Evolutionary conservation across 2,888 invertebrate genomes (phyloP).

Genomic region (Barypeithes pellucidus): DNA sequence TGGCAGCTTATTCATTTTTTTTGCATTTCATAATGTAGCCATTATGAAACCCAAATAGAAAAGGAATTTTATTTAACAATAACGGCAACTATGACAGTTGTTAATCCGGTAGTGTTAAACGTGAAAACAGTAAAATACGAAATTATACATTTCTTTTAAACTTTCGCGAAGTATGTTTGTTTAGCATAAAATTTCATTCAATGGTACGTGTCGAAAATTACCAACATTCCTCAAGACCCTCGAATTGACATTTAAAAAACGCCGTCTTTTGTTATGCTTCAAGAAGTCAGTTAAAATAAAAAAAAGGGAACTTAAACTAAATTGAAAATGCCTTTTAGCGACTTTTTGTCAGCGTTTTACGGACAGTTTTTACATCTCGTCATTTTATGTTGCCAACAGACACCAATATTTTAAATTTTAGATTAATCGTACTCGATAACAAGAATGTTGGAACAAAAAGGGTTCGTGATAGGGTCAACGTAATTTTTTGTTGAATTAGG

Average conservation of each 20-base stretch:
- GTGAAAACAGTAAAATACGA: not conserved
- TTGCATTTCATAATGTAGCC: no score
- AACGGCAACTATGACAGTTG: no score
- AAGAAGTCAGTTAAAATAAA: slow-evolving; percentile 17
- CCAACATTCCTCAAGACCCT: not conserved
- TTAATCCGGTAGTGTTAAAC: no score
- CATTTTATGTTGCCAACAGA: not conserved
- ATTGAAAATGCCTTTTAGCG: slow-evolving; percentile 20
- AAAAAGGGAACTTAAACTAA: slow-evolving; percentile 21
- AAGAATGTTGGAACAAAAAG: no score
- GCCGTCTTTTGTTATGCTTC: slow-evolving; percentile 12
- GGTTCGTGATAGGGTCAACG: no score
- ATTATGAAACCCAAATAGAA: no score
- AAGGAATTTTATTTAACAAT: no score
- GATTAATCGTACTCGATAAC: no score
- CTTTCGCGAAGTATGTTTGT: not conserved
- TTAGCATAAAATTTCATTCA: not conserved
- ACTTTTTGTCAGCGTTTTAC: not conserved
- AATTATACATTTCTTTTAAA: not conserved
- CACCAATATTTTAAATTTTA: not conserved
- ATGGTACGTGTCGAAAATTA: slow-evolving; percentile 11
- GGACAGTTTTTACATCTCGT: not conserved
- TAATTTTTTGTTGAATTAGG: no score
- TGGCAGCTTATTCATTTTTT: no score
- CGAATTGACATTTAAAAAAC: slow-evolving; percentile 22